Conservation (phyloP, 2,797 vertebrate genomes). For the Pagetopsis macropterus region DNA sequence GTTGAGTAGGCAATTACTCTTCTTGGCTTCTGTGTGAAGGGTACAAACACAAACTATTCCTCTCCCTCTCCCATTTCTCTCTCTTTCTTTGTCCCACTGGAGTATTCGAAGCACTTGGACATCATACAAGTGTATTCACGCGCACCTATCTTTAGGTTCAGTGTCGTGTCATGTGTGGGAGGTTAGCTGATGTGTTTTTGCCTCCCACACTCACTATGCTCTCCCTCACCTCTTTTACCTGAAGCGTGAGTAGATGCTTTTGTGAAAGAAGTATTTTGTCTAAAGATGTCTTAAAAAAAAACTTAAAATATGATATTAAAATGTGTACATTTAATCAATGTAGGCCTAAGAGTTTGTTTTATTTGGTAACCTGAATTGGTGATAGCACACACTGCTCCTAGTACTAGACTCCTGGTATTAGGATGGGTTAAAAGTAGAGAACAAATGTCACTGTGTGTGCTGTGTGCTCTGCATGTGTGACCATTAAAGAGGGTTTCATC, state of each 20-base stretch:
- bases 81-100: constrained; percentile 8
- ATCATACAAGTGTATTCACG: constrained; percentile 51
- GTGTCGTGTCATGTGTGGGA: constrained; percentile 40
- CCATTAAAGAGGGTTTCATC: too few relatives aligned
- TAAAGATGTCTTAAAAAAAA: too few relatives aligned
- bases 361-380: too few relatives aligned
- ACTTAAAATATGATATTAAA: too few relatives aligned
- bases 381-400: too few relatives aligned
- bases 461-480: too few relatives aligned
- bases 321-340: too few relatives aligned
- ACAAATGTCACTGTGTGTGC: too few relatives aligned
- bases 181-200: constrained; percentile 26
- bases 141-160: constrained; percentile 42
- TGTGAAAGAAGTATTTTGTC: too few relatives aligned
- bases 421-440: too few relatives aligned
- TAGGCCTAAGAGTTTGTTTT: too few relatives aligned
- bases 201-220: constrained; percentile 29
- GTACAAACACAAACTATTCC: constrained; percentile 66
- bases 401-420: too few relatives aligned
- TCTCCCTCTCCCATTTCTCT: constrained; percentile 37
- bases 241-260: constrained; percentile 24
- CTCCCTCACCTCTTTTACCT: constrained; percentile 21
- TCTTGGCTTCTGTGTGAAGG: constrained; percentile 80
- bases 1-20: constrained; percentile 84
- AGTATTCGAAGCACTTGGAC: constrained; percentile 36